phyloP scores from a whole-genome alignment of 2,113 vertebrate species.

The Ctenodactylus gundi region DNA sequence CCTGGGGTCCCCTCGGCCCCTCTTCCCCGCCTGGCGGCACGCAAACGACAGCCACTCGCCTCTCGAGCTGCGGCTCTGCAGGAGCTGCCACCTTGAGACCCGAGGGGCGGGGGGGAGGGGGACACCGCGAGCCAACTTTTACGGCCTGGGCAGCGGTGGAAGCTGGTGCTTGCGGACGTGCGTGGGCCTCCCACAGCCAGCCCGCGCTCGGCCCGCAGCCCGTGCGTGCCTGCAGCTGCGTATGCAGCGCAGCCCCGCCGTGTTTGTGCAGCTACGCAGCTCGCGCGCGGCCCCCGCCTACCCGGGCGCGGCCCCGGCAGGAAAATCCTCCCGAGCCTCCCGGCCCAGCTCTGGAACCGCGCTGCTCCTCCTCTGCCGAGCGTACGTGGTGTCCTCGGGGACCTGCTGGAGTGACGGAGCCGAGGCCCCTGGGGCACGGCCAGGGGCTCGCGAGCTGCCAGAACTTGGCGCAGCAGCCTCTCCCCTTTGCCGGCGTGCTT shows the following conservation, averaged over 20 bases:
- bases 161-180: not conserved
- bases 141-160: constrained; percentile 21
- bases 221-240: not conserved
- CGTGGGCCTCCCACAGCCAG: not conserved
- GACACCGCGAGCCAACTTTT: constrained; percentile 54
- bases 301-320: constrained; percentile 56
- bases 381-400: constrained; percentile 49
- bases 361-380: not conserved
- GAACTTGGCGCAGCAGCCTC: not conserved
- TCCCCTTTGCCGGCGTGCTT: not conserved
- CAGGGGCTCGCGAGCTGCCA: not conserved
- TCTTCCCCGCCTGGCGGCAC: too few relatives aligned
- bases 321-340: constrained; percentile 46
- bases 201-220: not conserved
- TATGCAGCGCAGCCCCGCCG: constrained; percentile 36
- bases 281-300: constrained; percentile 56
- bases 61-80: constrained; percentile 57
- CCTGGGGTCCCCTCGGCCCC: not conserved
- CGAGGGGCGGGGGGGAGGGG: not conserved
- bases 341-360: not conserved
- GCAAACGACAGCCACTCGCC: constrained; percentile 17
- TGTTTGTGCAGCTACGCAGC: constrained; percentile 77
- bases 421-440: not conserved
- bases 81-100: not conserved
- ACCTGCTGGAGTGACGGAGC: not conserved